phyloP scores from a whole-genome alignment of 2,113 vertebrate species.

The Ochotona curzoniae region DNA sequence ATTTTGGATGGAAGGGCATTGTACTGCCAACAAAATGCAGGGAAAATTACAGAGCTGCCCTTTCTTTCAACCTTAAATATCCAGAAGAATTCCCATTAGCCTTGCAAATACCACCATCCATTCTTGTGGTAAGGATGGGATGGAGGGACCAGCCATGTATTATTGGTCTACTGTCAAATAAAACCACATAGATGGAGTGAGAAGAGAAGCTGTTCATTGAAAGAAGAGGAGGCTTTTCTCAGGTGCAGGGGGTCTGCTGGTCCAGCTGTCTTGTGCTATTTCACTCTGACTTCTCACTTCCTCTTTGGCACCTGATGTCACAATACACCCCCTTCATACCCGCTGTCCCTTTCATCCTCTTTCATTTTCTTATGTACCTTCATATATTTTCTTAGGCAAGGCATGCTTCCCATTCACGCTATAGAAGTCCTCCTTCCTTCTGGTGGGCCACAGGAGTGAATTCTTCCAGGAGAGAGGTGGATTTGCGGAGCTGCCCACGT shows the following conservation, averaged over 20 bases:
- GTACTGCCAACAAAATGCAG: background rate
- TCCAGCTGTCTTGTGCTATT: background rate
- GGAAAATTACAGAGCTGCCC: background rate
- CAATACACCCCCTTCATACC: background rate
- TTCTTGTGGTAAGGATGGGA: background rate
- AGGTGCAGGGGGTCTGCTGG: background rate
- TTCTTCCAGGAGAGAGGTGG: background rate
- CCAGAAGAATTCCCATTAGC: background rate
- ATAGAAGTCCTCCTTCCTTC: background rate
- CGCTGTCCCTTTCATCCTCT: background rate
- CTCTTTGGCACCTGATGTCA: background rate
- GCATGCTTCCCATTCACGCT: background rate
- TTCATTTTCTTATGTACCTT: background rate
- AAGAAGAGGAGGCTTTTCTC: background rate
- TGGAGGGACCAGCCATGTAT: background rate
- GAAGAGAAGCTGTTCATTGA: background rate
- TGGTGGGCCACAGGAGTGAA: background rate
- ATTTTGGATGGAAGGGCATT: fast-evolving
- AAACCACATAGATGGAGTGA: background rate
- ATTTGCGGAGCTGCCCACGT: background rate
- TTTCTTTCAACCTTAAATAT: constrained; percentile 1
- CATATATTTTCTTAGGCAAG: background rate
- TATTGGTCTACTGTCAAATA: background rate
- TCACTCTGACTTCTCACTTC: background rate
- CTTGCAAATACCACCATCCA: background rate